phyloP scores from a whole-genome alignment of 37 sponge, comb jelly and placozoan genomes.

The Mnemiopsis leidyi region DNA sequence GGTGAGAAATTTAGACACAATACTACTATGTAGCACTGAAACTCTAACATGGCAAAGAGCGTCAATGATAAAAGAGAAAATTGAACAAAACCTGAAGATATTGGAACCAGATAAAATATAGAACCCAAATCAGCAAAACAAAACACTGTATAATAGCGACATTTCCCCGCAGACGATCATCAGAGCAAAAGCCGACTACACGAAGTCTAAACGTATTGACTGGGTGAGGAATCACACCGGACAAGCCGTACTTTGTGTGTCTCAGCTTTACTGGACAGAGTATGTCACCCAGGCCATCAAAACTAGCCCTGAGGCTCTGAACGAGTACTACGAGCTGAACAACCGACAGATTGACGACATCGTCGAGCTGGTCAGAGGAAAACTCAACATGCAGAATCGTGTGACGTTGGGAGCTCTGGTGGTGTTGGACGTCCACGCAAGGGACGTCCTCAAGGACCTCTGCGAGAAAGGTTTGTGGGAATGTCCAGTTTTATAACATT shows the following conservation, averaged over 20 bases:
- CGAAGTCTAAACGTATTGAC: conserved; percentile 71
- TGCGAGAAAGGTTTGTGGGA: conserved; percentile 59
- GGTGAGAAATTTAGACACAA: no score
- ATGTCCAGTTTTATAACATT: no score
- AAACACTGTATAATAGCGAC: no score
- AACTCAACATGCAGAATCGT: conserved; percentile 94
- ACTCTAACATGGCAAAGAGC: no score
- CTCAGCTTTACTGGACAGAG: conserved; percentile 94
- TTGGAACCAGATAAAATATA: no score
- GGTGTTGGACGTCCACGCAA: conserved; percentile 95
- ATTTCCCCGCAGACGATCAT: conserved; percentile 76
- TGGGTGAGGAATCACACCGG: conserved; percentile 96
- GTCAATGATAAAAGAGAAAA: no score
- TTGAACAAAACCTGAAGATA: background rate
- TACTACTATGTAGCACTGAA: no score
- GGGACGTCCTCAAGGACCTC: conserved; percentile 86
- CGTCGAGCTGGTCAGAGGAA: conserved; percentile 94
- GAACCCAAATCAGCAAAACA: no score
- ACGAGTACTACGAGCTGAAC: conserved; percentile 81
- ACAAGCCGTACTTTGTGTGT: conserved; percentile 95
- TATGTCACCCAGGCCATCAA: conserved; percentile 82
- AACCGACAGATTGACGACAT: conserved; percentile 91
- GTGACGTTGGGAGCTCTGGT: conserved; percentile 96
- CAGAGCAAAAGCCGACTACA: conserved; percentile 75
- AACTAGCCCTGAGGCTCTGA: conserved; percentile 83